Percentiles rank a stretch among this genome's conserved stretches.
Conservation (phyloP, 1,140 invertebrate genomes). For the Eumeta japonica region DNA sequence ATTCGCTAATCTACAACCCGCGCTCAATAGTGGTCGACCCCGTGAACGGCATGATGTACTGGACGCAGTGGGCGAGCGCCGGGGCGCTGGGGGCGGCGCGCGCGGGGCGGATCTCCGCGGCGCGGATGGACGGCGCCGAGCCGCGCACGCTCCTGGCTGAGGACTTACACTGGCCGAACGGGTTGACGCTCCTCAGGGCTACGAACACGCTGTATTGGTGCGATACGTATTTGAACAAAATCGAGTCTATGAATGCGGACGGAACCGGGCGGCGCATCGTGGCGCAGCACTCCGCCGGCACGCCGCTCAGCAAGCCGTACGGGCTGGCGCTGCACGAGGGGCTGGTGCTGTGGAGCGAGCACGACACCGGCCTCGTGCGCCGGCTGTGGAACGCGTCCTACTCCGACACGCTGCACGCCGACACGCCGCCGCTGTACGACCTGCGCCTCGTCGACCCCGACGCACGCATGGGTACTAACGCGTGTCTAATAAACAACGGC, state of each 20-base stretch:
- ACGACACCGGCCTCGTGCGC: slow-evolving; percentile 60
- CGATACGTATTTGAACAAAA: slow-evolving; percentile 67
- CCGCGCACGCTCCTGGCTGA: slow-evolving; percentile 53
- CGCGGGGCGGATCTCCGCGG: slow-evolving; percentile 66
- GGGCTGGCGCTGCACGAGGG: slow-evolving; percentile 66
- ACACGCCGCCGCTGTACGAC: slow-evolving; percentile 63
- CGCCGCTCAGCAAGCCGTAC: slow-evolving; percentile 64
- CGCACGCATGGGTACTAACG: slow-evolving; percentile 58
- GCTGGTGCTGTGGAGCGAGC: slow-evolving; percentile 73
- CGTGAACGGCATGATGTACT: slow-evolving; percentile 67
- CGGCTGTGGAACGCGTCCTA: slow-evolving; percentile 43
- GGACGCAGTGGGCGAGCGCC: slow-evolving; percentile 73
- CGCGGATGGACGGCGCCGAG: slow-evolving; percentile 79
- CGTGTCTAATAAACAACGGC: slow-evolving; percentile 69
- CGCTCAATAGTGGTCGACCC: slow-evolving; percentile 72
- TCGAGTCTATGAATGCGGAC: slow-evolving; percentile 76
- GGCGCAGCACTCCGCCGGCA: slow-evolving; percentile 60
- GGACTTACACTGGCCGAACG: slow-evolving; percentile 80
- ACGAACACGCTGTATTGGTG: slow-evolving; percentile 75
- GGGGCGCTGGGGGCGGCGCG: slow-evolving; percentile 34
- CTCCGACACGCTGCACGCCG: slow-evolving; percentile 41
- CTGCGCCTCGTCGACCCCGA: slow-evolving; percentile 62
- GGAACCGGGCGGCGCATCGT: slow-evolving; percentile 66
- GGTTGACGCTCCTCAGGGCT: slow-evolving; percentile 79
- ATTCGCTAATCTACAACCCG: slow-evolving; percentile 53